phyloP scores from a whole-genome alignment of 2,888 invertebrate species.

The Timema cristinae region DNA sequence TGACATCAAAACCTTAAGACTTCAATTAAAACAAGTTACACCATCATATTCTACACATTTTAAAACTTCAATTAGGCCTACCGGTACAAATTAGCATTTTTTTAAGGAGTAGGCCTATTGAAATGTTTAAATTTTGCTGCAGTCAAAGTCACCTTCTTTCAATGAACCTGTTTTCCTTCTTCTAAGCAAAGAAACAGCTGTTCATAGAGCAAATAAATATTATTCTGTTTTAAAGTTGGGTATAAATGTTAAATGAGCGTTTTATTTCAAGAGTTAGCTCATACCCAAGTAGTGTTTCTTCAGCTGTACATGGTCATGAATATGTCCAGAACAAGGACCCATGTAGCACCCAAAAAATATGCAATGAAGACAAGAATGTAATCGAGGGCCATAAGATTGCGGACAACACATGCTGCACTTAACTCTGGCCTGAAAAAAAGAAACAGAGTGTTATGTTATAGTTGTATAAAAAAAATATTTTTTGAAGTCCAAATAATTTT shows the following conservation, averaged over 20 bases:
- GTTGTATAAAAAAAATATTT: not conserved
- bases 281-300: constrained; percentile 74
- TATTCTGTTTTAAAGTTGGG: too few species aligned
- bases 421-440: constrained; percentile 55
- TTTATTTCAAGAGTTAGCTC: constrained; percentile 8
- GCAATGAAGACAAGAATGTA: constrained; percentile 84
- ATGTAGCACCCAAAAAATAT: constrained; percentile 88
- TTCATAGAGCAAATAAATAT: constrained; percentile 22
- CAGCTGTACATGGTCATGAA: constrained; percentile 76
- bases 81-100: too few species aligned
- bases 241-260: not conserved
- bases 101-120: too few species aligned
- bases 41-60: too few species aligned
- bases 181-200: not conserved
- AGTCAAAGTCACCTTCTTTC: too few species aligned
- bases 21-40: too few species aligned
- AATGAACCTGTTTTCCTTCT: not conserved
- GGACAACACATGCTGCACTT: constrained; percentile 81
- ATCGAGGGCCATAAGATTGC: constrained; percentile 69
- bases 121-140: not conserved
- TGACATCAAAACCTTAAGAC: too few species aligned
- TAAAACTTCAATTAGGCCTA: too few species aligned
- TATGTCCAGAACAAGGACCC: constrained; percentile 59
- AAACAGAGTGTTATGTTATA: not conserved
- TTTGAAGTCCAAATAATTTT: not conserved